Conservation (phyloP, 2,888 invertebrate species). For the Mantis religiosa region DNA sequence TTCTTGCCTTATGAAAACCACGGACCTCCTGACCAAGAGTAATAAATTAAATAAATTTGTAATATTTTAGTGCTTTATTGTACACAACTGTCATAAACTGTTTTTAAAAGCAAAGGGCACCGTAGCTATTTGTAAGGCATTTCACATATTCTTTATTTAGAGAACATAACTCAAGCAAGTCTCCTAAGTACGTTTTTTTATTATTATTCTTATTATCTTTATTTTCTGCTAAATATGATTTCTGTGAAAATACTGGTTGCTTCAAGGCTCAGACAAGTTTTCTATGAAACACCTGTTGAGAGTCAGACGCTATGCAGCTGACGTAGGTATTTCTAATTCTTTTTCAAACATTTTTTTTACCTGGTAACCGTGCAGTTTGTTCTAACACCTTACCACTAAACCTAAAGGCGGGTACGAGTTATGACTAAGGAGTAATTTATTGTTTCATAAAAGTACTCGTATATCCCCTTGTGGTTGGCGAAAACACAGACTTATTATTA, state of each 20-base stretch:
- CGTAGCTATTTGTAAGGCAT: no score
- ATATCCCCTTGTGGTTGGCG: no score
- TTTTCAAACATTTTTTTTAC: neutral
- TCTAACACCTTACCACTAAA: neutral
- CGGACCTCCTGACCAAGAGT: no score
- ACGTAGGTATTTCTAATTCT: neutral
- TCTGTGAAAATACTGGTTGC: neutral
- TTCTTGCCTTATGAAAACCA: no score
- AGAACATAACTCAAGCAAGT: neutral
- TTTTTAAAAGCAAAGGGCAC: no score
- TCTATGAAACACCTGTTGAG: neutral
- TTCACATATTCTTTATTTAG: neutral
- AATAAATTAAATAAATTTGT: no score
- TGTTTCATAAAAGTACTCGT: no score
- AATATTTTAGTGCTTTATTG: no score
- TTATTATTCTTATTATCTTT: neutral
- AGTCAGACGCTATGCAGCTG: neutral
- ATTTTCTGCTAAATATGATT: neutral
- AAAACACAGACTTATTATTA: no score
- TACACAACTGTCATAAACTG: no score
- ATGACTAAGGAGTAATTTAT: no score
- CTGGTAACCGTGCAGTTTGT: neutral
- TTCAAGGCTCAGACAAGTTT: neutral
- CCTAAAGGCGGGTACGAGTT: no score
- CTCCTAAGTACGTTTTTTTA: neutral